Evolutionary conservation across 2,113 vertebrate species (phyloP).

Genomic region (Mohoua ochrocephala): DNA sequence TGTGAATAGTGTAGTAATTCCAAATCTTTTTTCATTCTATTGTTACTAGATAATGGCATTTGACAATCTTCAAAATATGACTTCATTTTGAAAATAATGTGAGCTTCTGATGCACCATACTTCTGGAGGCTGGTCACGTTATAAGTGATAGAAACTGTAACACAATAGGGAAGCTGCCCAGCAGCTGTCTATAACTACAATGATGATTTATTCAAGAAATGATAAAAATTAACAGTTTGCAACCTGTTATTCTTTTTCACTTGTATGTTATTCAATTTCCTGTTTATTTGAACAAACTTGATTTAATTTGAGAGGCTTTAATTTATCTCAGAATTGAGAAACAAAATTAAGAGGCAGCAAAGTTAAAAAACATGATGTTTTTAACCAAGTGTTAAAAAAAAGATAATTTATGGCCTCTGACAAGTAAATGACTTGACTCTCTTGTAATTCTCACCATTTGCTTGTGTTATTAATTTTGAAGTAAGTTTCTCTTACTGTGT

Average conservation of each 20-base stretch:
- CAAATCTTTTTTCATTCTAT: neutral
- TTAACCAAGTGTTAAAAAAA: neutral
- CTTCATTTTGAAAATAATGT: neutral
- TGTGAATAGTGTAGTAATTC: neutral
- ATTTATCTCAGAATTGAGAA: neutral
- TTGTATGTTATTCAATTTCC: neutral
- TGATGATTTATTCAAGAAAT: neutral
- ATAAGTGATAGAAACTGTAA: neutral
- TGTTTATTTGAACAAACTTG: neutral
- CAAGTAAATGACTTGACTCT: neutral
- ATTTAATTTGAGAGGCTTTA: neutral
- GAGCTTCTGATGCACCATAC: neutral
- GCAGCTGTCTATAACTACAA: neutral
- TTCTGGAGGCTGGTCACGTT: neutral
- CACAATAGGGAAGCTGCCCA: neutral
- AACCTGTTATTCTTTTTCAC: neutral
- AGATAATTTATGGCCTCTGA: neutral
- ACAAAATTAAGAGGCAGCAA: neutral
- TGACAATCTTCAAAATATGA: neutral
- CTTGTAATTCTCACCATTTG: neutral
- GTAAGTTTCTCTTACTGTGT: neutral
- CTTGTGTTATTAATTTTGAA: neutral
- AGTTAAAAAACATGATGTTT: neutral
- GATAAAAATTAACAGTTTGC: neutral
- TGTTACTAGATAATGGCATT: neutral